Percentiles rank a stretch among this genome's conserved stretches.
Evolutionary conservation across 53 echinoderm and acorn worm species (phyloP).

Genomic region (Paelopatides confundens): DNA sequence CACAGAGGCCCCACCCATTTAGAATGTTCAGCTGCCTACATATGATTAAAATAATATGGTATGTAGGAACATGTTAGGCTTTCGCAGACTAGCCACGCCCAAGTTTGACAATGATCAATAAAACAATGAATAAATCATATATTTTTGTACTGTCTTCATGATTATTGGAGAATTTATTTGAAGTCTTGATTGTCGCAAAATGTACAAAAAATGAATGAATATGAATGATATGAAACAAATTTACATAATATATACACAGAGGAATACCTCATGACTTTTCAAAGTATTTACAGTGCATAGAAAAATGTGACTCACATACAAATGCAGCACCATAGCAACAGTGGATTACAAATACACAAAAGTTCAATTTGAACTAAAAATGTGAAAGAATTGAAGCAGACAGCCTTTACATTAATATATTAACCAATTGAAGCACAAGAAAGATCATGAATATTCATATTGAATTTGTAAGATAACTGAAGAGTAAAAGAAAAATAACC

Average conservation of each 20-base stretch:
- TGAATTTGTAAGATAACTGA: no score
- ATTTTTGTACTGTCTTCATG: not conserved
- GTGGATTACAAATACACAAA: not conserved
- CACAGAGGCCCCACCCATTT: no score
- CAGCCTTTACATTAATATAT: not conserved
- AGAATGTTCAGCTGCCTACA: no score
- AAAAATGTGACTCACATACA: conserved; percentile 28
- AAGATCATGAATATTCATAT: not conserved
- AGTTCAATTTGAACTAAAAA: not conserved
- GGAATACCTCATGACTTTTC: conserved; percentile 32
- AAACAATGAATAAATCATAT: no score
- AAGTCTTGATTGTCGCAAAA: not conserved
- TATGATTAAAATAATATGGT: no score
- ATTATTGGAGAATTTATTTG: conserved; percentile 8
- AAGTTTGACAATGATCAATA: no score
- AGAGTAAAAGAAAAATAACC: not conserved
- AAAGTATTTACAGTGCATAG: conserved; percentile 38
- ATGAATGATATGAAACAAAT: conserved; percentile 23
- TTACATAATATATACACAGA: conserved; percentile 17
- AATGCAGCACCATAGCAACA: not conserved
- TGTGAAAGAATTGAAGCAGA: not conserved
- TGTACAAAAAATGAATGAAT: conserved; percentile 44
- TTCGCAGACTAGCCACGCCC: no score
- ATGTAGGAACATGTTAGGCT: no score
- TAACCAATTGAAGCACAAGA: not conserved